phyloP scores from a whole-genome alignment of 1,140 invertebrate species.

The Drosophila lacteicornis region DNA sequence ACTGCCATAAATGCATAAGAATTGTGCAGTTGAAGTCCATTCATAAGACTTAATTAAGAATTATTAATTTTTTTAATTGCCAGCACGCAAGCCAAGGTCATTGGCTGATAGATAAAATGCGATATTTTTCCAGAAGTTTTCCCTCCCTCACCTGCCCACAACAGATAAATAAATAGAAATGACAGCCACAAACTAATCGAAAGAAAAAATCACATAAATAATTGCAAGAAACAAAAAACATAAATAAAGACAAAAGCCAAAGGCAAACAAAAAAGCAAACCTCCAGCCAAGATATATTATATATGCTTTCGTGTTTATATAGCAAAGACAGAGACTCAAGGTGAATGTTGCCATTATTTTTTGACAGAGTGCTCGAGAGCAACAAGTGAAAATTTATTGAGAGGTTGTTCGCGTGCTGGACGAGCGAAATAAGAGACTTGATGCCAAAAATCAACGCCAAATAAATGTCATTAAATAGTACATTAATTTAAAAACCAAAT shows the following conservation, averaged over 20 bases:
- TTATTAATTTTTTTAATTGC: constrained; percentile 67
- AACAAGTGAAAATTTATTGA: constrained; percentile 72
- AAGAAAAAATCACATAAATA: constrained; percentile 43
- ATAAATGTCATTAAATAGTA: constrained; percentile 34
- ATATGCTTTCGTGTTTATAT: constrained; percentile 52
- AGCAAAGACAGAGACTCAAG: constrained; percentile 59
- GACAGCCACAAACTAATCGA: constrained; percentile 43
- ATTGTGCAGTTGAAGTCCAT: constrained; percentile 58
- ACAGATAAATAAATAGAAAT: constrained; percentile 60
- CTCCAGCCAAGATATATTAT: constrained; percentile 45
- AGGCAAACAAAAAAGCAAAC: constrained; percentile 40
- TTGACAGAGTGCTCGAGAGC: constrained; percentile 52
- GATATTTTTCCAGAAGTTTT: constrained; percentile 52
- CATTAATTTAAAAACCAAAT: constrained; percentile 23
- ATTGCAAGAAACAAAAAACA: constrained; percentile 37
- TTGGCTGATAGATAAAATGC: constrained; percentile 47
- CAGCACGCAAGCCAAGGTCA: constrained; percentile 53
- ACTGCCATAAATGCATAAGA: constrained; percentile 67
- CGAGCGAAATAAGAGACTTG: constrained; percentile 19
- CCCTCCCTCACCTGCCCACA: constrained; percentile 7
- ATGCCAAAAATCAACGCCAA: constrained; percentile 18
- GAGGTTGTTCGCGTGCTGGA: constrained; percentile 37
- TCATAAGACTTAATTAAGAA: constrained; percentile 54
- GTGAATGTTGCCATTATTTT: constrained; percentile 72
- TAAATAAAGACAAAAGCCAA: constrained; percentile 19